These are phyloP conservation scores for Pituophis catenifer DNA, from an alignment of 2,113 vertebrate species.

Conservation along the genomic window DNA sequence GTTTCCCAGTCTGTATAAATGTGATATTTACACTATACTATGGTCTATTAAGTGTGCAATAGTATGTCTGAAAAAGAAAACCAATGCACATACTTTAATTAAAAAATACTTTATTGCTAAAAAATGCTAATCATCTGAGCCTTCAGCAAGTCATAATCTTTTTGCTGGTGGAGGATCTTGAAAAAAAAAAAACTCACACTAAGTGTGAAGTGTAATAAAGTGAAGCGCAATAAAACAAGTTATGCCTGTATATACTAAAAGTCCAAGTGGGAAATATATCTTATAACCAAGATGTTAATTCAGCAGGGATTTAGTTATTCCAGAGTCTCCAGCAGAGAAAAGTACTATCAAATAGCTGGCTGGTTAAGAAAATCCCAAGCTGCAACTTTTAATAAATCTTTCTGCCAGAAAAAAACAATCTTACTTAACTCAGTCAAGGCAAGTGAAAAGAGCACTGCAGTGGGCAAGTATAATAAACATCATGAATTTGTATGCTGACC, in stretches of 20 bases:
- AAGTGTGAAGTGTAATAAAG: neutral
- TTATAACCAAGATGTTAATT: neutral
- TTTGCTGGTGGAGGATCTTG: neutral
- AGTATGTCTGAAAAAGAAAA: neutral
- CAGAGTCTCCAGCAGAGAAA: neutral
- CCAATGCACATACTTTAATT: neutral
- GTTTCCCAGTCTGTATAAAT: neutral
- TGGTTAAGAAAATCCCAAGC: neutral
- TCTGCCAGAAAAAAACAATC: neutral
- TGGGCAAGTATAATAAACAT: neutral
- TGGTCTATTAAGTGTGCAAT: neutral
- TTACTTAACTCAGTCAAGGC: neutral
- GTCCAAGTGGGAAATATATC: neutral
- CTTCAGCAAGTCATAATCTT: neutral
- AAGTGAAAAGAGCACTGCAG: neutral
- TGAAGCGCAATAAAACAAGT: neutral
- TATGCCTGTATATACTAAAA: neutral
- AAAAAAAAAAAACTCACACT: neutral
- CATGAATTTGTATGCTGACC: neutral
- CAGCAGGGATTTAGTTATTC: neutral
- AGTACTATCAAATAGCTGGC: neutral
- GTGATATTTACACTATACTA: neutral
- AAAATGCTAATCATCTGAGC: neutral
- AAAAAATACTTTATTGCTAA: neutral
- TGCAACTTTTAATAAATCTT: neutral